A percentile compares a stretch with the other conserved stretches of the same genome.
These are phyloP conservation scores for Monomorium pharaonis DNA, from an alignment of 1,140 invertebrate species.

Conservation along the genomic window DNA sequence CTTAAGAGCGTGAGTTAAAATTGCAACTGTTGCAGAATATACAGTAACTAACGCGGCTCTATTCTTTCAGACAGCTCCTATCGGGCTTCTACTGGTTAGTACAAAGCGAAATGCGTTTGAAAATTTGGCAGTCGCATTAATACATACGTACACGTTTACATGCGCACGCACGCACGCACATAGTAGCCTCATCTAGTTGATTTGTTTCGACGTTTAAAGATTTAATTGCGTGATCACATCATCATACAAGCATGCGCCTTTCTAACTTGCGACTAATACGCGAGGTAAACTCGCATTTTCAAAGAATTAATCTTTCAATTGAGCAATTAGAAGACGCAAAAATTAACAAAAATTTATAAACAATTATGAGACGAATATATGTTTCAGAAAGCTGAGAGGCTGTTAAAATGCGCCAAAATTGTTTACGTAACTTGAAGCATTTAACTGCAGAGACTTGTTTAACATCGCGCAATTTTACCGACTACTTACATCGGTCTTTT, in stretches of 20 bases:
- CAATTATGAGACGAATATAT: not conserved
- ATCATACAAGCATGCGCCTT: conserved; percentile 53
- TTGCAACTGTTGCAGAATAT: conserved; percentile 45
- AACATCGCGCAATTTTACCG: not conserved
- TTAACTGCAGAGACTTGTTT: not conserved
- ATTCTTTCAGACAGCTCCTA: conserved; percentile 89
- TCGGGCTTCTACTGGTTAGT: conserved; percentile 91
- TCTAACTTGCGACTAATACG: conserved; percentile 14
- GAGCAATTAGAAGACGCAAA: not conserved
- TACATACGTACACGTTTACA: conserved; percentile 60
- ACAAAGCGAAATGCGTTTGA: conserved; percentile 74
- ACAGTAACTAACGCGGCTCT: conserved; percentile 81
- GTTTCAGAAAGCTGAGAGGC: not conserved
- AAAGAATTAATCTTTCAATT: not conserved
- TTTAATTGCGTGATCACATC: conserved; percentile 40
- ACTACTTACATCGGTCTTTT: not conserved
- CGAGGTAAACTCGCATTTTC: not conserved
- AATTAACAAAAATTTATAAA: not conserved
- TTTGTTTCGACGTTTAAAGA: conserved; percentile 3
- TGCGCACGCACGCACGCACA: conserved; percentile 59
- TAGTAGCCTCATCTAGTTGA: conserved; percentile 58
- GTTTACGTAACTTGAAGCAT: not conserved
- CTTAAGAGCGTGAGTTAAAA: conserved; percentile 39
- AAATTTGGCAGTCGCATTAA: conserved; percentile 58
- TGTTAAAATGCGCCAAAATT: not conserved